Conservation (phyloP, 2,888 invertebrate genomes). For the Odontomyia ornata region DNA sequence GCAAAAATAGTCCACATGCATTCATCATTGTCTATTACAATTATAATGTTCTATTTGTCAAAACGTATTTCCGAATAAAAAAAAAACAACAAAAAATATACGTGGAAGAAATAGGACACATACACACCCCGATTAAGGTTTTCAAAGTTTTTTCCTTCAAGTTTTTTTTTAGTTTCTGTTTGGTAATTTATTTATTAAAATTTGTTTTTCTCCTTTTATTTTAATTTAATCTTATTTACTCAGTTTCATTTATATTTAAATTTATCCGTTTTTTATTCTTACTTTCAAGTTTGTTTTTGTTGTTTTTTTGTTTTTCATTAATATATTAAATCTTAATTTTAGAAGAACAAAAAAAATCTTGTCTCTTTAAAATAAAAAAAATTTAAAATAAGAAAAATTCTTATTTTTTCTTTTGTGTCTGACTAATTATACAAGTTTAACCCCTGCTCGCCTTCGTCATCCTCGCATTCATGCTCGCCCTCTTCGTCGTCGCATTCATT, state of each 20-base stretch:
- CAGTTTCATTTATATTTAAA: constrained; percentile 36
- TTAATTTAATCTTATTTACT: constrained; percentile 44
- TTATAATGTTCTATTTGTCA: not conserved
- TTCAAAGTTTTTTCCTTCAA: constrained; percentile 18
- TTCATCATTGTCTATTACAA: constrained; percentile 4
- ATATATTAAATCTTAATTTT: constrained; percentile 51
- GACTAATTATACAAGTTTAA: constrained; percentile 64
- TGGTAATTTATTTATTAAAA: constrained; percentile 47
- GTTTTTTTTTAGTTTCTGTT: constrained; percentile 43
- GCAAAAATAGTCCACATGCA: not conserved
- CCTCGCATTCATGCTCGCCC: constrained; percentile 63
- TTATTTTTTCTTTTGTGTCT: constrained; percentile 51
- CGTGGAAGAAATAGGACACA: constrained; percentile 33
- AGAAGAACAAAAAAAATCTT: constrained; percentile 50
- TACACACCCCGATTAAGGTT: constrained; percentile 30
- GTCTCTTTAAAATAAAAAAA: constrained; percentile 48
- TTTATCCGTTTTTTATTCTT: constrained; percentile 36
- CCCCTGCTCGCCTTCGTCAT: constrained; percentile 60
- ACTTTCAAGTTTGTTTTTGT: constrained; percentile 37
- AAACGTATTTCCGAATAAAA: constrained; percentile 17
- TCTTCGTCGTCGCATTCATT: too few species aligned
- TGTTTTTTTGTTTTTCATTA: constrained; percentile 30
- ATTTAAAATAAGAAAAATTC: constrained; percentile 47
- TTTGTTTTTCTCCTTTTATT: constrained; percentile 45
- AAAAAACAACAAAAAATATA: not conserved